phyloP scores from a whole-genome alignment of 2,888 invertebrate genomes.

The Chymomyza caudatula region DNA sequence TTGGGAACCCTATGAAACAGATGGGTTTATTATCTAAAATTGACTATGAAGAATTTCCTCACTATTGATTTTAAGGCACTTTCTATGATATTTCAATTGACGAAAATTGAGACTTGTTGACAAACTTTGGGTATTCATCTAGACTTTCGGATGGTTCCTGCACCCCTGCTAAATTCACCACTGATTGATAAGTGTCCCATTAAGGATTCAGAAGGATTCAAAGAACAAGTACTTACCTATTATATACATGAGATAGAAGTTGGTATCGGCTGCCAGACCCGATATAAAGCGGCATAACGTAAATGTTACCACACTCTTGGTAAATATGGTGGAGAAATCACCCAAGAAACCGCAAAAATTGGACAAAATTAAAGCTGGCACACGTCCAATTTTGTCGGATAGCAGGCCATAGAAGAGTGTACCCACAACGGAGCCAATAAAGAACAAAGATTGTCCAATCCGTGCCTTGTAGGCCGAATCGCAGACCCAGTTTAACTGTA shows the following conservation, averaged over 20 bases:
- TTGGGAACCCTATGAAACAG: too few relatives aligned
- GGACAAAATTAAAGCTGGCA: constrained; percentile 80
- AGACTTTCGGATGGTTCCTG: too few relatives aligned
- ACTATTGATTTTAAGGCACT: too few relatives aligned
- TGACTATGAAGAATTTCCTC: too few relatives aligned
- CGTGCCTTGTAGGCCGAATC: constrained; percentile 81
- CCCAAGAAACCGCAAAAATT: constrained; percentile 80
- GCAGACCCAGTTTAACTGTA: constrained; percentile 81
- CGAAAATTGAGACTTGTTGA: too few relatives aligned
- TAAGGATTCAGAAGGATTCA: neutral
- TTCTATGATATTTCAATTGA: too few relatives aligned
- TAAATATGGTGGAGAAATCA: constrained; percentile 80
- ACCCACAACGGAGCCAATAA: constrained; percentile 82
- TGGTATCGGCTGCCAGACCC: constrained; percentile 81
- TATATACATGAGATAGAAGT: constrained; percentile 83
- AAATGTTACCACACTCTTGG: constrained; percentile 79
- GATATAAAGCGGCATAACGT: constrained; percentile 80
- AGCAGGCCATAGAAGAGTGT: constrained; percentile 80
- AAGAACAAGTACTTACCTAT: constrained; percentile 77
- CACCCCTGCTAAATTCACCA: too few relatives aligned
- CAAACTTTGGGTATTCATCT: too few relatives aligned
- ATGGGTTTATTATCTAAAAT: too few relatives aligned
- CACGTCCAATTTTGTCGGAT: constrained; percentile 81
- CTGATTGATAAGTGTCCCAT: too few relatives aligned
- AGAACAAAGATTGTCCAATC: constrained; percentile 82